Base-by-base conservation (phyloP, 2,797 vertebrate species). In the Hydrophis major region DNA sequence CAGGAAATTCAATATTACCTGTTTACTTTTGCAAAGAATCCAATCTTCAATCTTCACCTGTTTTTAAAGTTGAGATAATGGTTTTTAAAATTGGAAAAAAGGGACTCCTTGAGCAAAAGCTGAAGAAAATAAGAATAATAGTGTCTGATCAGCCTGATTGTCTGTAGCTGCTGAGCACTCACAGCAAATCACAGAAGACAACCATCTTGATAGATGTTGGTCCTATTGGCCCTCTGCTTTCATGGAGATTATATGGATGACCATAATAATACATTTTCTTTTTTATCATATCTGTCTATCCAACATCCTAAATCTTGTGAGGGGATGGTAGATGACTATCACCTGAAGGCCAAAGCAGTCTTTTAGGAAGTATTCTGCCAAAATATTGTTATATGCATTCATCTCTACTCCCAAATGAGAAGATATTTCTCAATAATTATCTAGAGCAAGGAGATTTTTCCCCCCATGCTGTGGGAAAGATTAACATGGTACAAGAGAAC, bases 161-260 rank as follows among this genome's bases (percentile, higher is more conserved):
- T 94, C 95, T 94, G 78, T 93, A 95, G 95, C 86, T 93, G 94
- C 95, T 95, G 94, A 96, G 91, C 93, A 90, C 90, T 95, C 93
- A 55, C 13, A 66, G 59, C 91, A 66, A 66, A 86, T 61, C n/a
- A 50, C 20, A 25, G 50, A 92, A 90, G 32, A 66, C 91, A 86
- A 86, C 86, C 28, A 66, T 42, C 50, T 28, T 92, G 89, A 89
- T 92, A 59, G 69, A 94, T 91, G 66, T 94, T 66, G 89, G 86
- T 90, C 93, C 60, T 87, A 60, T 87, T 89, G 94, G 94, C 57
- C 69, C 87, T 89, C 87, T 91, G 61, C 66, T 91, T 91, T 93
- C 90, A 93, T 42, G 42, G 87, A 91, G 69, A 91, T 91, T 83
- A 83, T 93, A 91, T 63, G 87, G 87, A 93, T 93, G 90, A 86